A percentile compares a stretch with the other conserved stretches of the same genome.
Evolutionary conservation across 1,140 invertebrate species (phyloP).

Genomic region (Teleogryllus occipitalis): DNA sequence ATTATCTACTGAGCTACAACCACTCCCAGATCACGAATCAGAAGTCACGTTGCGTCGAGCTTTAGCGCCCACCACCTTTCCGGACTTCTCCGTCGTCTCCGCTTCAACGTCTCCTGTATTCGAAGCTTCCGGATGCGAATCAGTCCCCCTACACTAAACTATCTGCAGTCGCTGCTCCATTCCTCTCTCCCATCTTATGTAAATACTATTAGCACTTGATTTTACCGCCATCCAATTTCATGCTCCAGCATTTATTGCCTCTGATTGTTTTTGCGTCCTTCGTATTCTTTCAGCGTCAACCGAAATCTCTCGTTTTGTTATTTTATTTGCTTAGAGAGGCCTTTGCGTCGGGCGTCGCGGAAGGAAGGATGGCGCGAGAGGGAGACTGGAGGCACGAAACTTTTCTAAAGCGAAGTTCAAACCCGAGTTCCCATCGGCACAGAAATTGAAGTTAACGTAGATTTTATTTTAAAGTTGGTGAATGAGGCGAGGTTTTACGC

Average conservation of each 20-base stretch:
- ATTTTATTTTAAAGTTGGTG: not conserved
- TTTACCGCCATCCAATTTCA: not conserved
- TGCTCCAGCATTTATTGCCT: conserved; percentile 3
- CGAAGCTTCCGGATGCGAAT: too few relatives aligned
- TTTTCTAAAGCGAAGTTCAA: not conserved
- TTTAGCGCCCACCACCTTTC: too few relatives aligned
- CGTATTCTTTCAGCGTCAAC: not conserved
- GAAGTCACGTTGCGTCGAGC: not conserved
- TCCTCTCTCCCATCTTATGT: not conserved
- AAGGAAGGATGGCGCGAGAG: too few relatives aligned
- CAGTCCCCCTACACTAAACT: too few relatives aligned
- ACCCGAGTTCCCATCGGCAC: not conserved
- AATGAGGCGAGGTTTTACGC: not conserved
- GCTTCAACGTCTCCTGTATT: too few relatives aligned
- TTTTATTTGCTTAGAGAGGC: not conserved
- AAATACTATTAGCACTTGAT: conserved; percentile 1
- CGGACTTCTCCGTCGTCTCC: too few relatives aligned
- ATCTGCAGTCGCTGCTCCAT: too few relatives aligned
- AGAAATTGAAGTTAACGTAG: not conserved
- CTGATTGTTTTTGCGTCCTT: not conserved
- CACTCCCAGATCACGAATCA: not conserved
- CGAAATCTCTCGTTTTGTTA: not conserved
- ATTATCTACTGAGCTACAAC: too few relatives aligned
- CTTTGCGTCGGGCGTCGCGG: not conserved
- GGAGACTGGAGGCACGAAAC: not conserved